Evolutionary conservation across 2,113 vertebrate genomes (phyloP).

Genomic region (Pao palembangensis): DNA sequence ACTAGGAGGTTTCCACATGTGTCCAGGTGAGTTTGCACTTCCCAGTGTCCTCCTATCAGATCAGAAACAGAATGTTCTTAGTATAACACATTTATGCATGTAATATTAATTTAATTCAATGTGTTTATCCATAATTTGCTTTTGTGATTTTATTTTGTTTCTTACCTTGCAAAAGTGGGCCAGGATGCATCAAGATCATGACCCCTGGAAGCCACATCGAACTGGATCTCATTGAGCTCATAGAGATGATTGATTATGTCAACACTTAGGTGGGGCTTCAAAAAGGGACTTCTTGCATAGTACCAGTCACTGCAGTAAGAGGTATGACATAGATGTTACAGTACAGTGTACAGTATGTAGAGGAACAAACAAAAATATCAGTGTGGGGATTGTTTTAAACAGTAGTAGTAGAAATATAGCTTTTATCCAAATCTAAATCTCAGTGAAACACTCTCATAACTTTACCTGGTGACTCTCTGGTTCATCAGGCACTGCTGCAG

Average conservation of each 20-base stretch:
- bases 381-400: neutral
- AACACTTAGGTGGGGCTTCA: slow-evolving; percentile 84
- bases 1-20: slow-evolving; percentile 91
- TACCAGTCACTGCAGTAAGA: slow-evolving; percentile 87
- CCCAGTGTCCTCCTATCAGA: slow-evolving; percentile 82
- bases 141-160: neutral
- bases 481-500: slow-evolving; percentile 96
- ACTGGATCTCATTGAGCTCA: slow-evolving; percentile 92
- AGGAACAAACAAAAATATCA: neutral
- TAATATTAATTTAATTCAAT: neutral
- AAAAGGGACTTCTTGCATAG: slow-evolving; percentile 89
- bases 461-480: slow-evolving; percentile 87
- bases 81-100: neutral
- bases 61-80: slow-evolving; percentile 5
- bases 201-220: slow-evolving; percentile 86
- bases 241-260: slow-evolving; percentile 92
- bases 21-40: slow-evolving; percentile 78
- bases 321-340: slow-evolving; percentile 3
- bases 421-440: neutral
- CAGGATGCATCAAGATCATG: slow-evolving; percentile 92
- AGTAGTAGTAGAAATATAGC: too few relatives aligned
- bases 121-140: neutral
- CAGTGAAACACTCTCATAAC: neutral
- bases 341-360: neutral
- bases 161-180: slow-evolving; percentile 93